Percentiles rank a stretch among this genome's conserved stretches.
phyloP scores from a whole-genome alignment of 2,888 invertebrate genomes.

The Leuctra nigra region DNA sequence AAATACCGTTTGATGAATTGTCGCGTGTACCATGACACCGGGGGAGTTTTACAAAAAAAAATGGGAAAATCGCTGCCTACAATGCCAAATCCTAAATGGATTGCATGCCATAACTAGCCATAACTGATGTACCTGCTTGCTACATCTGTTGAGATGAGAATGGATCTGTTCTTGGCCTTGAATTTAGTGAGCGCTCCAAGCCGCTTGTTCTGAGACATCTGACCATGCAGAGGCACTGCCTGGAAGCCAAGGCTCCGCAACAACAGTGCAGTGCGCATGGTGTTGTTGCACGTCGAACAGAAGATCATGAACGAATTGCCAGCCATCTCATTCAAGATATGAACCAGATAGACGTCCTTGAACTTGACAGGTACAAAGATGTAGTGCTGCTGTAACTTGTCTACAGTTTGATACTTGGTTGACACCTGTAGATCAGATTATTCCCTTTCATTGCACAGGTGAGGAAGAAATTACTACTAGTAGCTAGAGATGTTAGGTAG shows the following conservation, averaged over 20 bases:
- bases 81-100: no score
- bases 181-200: conserved; percentile 95
- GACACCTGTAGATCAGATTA: conserved; percentile 53
- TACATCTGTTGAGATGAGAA: conserved; percentile 97
- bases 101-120: no score
- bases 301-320: conserved; percentile 98
- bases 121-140: conserved; percentile 92
- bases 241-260: conserved; percentile 85
- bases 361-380: conserved; percentile 92
- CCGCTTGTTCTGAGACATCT: conserved; percentile 97
- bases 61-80: no score
- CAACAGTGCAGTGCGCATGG: conserved; percentile 81
- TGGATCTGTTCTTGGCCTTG: conserved; percentile 85
- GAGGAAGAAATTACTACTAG: no score
- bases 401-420: conserved; percentile 96
- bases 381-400: conserved; percentile 91
- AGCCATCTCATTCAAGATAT: conserved; percentile 88
- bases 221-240: conserved; percentile 96
- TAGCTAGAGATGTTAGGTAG: no score
- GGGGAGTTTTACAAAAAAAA: no score
- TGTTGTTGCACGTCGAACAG: conserved; percentile 90
- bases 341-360: conserved; percentile 95
- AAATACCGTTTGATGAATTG: no score
- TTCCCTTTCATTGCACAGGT: no score
- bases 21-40: no score